Evolutionary conservation across 2,888 invertebrate species (phyloP).

Genomic region (Tromatobia lineatoria): DNA sequence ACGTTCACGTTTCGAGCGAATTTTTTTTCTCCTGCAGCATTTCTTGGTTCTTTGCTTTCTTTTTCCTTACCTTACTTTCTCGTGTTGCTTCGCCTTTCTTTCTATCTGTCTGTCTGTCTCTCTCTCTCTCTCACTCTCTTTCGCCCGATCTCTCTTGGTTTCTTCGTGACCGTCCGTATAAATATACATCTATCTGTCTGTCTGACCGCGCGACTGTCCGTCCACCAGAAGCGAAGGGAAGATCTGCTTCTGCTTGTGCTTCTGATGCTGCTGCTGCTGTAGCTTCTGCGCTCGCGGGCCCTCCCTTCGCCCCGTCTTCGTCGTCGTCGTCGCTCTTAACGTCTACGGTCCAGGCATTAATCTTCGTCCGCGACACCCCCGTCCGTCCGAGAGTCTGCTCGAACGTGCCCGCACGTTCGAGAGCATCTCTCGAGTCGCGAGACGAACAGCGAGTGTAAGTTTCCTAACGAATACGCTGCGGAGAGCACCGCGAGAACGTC

Average conservation of each 20-base stretch:
- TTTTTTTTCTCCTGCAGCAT: conserved; percentile 12
- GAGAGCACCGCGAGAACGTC: conserved; percentile 48
- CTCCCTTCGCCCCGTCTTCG: conserved; percentile 17
- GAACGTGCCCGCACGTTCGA: conserved; percentile 51
- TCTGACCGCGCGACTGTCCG: conserved; percentile 55
- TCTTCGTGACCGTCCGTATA: conserved; percentile 30
- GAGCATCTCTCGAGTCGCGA: conserved; percentile 38
- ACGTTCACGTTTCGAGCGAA: conserved; percentile 34
- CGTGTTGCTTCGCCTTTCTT: conserved; percentile 4
- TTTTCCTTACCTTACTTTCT: conserved; percentile 16
- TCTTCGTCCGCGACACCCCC: conserved; percentile 68
- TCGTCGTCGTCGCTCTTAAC: conserved; percentile 63
- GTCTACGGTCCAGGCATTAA: conserved; percentile 64
- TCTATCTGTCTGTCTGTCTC: conserved; percentile 43
- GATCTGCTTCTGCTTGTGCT: conserved; percentile 54
- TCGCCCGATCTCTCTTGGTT: conserved; percentile 4
- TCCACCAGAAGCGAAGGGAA: conserved; percentile 43
- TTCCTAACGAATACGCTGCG: conserved; percentile 30
- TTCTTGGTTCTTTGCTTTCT: conserved; percentile 23
- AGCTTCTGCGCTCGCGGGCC: conserved; percentile 29
- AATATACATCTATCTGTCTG: conserved; percentile 65
- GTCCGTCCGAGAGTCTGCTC: conserved; percentile 51
- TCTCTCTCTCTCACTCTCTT: conserved; percentile 44
- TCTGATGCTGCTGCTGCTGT: conserved; percentile 34
- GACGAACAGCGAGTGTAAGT: conserved; percentile 34